Percentiles rank a stretch among this genome's conserved stretches.
Evolutionary conservation across 2,888 invertebrate species (phyloP).

Genomic region (Tachystola acroxantha): DNA sequence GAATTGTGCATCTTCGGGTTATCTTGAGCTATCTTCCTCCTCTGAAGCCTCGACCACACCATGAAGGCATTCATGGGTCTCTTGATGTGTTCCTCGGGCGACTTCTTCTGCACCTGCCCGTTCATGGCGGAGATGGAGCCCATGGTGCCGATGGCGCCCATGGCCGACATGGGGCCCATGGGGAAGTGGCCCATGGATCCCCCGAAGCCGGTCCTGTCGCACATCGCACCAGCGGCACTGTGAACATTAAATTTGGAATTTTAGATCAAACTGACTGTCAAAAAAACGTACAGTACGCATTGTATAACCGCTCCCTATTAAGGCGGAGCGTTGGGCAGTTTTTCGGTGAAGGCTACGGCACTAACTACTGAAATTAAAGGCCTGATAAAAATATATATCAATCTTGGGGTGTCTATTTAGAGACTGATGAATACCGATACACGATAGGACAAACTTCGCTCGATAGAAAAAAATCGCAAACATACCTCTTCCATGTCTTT

Average conservation of each 20-base stretch:
- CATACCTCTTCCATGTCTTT: no score
- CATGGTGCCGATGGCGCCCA: conserved; percentile 77
- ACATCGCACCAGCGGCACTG: conserved; percentile 87
- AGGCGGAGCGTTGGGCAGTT: no score
- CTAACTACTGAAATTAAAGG: no score
- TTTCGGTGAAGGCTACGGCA: no score
- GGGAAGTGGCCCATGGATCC: conserved; percentile 78
- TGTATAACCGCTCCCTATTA: no score
- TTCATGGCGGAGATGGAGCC: conserved; percentile 78
- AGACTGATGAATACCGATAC: no score
- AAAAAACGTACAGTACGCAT: no score
- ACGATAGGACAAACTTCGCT: no score
- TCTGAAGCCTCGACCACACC: conserved; percentile 96
- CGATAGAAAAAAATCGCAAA: no score
- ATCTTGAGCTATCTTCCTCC: conserved; percentile 97
- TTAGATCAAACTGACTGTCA: no score
- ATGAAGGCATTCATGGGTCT: conserved; percentile 99
- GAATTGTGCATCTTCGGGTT: conserved; percentile 99
- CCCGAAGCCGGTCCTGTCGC: conserved; percentile 81
- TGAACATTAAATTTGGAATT: conserved; percentile 22
- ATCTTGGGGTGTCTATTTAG: no score
- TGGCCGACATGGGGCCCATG: conserved; percentile 75
- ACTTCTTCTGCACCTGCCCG: conserved; percentile 72
- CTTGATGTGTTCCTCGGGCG: conserved; percentile 93
- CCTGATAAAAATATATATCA: no score